Conservation (phyloP, 35 echinoderm and acorn worm genomes). For the Patiria miniata region DNA sequence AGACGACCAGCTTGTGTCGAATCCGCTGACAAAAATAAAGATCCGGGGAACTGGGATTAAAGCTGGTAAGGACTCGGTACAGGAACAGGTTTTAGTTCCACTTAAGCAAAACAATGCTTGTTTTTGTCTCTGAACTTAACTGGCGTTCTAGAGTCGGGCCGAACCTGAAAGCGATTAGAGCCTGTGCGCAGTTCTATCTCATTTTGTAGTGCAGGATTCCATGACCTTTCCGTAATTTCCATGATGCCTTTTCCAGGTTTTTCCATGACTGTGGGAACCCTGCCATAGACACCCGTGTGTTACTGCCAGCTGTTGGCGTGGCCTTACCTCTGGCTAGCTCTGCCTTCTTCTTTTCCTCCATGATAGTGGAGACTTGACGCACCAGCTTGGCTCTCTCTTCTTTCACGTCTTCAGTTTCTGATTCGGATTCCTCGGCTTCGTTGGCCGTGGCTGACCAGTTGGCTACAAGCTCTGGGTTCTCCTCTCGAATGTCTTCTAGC, state of each 20-base stretch:
- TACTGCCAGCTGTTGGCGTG: too few species aligned
- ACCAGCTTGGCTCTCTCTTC: slow-evolving; percentile 44
- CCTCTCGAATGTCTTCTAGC: slow-evolving; percentile 15
- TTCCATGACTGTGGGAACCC: too few species aligned
- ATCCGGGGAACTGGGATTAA: background rate
- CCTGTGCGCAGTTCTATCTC: too few species aligned
- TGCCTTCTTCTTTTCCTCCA: slow-evolving; percentile 36
- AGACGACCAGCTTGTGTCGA: slow-evolving; percentile 48
- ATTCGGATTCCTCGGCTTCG: slow-evolving; percentile 33
- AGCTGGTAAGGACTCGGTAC: background rate
- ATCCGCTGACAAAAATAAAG: background rate
- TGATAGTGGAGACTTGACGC: slow-evolving; percentile 32
- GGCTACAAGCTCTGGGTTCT: slow-evolving; percentile 29
- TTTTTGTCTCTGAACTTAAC: too few species aligned
- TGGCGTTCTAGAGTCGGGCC: too few species aligned
- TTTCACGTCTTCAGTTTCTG: background rate
- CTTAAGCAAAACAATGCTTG: too few species aligned
- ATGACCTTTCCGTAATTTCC: too few species aligned
- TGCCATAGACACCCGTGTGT: too few species aligned
- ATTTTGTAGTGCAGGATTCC: too few species aligned
- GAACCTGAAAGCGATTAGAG: too few species aligned
- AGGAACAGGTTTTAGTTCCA: too few species aligned
- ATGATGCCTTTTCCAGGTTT: too few species aligned
- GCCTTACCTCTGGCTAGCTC: background rate
- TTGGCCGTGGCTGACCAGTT: slow-evolving; percentile 29